Conservation (phyloP, 2,797 vertebrate genomes). For the Alouatta caraya region DNA sequence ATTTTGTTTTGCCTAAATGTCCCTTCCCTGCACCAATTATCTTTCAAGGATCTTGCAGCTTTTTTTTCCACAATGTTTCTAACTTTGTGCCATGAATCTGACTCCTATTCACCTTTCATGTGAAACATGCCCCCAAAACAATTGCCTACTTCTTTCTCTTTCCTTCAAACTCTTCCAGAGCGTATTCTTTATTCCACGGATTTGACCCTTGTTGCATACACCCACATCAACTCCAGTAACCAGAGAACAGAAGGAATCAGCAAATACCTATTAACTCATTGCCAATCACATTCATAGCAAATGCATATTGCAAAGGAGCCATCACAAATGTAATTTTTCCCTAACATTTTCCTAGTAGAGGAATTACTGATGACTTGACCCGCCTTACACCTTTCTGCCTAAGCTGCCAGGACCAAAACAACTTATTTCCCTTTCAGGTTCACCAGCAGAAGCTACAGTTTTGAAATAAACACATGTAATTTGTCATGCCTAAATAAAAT, state of each 20-base stretch:
- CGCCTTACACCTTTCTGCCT: background rate
- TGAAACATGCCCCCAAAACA: background rate
- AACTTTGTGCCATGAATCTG: background rate
- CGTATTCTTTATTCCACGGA: background rate
- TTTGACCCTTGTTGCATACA: background rate
- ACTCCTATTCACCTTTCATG: background rate
- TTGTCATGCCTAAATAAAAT: constrained; percentile 5
- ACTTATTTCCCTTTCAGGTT: constrained; percentile 15
- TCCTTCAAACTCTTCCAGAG: background rate
- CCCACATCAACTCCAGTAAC: background rate
- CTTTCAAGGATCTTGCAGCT: background rate
- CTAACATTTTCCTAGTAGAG: background rate
- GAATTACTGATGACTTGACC: background rate
- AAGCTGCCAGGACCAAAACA: background rate
- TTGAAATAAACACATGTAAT: constrained; percentile 24
- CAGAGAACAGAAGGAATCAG: background rate
- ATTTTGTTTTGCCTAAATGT: background rate
- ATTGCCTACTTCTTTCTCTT: background rate
- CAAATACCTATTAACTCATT: background rate
- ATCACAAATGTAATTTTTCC: background rate
- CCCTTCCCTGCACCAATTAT: background rate
- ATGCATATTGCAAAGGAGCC: background rate
- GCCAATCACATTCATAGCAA: background rate
- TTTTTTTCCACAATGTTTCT: background rate
- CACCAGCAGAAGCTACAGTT: background rate